These are phyloP conservation scores for Phyllostomus hastatus DNA, from an alignment of 2,113 vertebrate species.

Conservation along the genomic window DNA sequence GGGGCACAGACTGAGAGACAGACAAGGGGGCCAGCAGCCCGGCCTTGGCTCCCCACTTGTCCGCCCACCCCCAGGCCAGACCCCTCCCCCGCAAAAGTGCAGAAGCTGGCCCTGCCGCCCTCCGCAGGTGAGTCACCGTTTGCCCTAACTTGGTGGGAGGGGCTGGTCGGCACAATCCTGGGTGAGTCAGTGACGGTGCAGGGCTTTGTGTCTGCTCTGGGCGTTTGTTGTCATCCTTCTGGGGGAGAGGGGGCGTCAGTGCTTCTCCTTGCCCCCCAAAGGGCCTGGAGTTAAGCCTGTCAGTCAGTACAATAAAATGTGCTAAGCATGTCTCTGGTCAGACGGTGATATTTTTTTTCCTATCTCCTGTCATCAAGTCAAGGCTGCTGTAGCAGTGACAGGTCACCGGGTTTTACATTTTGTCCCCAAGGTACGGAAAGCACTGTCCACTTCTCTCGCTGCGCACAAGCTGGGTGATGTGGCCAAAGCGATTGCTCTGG, in stretches of 20 bases:
- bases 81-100: not conserved
- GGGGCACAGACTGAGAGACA: not conserved
- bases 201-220: not conserved
- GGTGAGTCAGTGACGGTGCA: not conserved
- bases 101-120: not conserved
- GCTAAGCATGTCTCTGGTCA: slow-evolving; percentile 22
- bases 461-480: not conserved
- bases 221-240: not conserved
- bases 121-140: not conserved
- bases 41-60: fast-evolving
- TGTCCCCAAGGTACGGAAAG: slow-evolving; percentile 30
- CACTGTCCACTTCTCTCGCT: not conserved
- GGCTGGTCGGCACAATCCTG: not conserved
- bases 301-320: not conserved
- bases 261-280: not conserved
- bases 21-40: not conserved
- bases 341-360: not conserved
- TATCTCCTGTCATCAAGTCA: not conserved
- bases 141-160: not conserved
- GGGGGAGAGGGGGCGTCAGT: not conserved
- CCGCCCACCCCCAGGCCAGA: not conserved
- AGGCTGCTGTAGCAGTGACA: not conserved
- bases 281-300: not conserved
- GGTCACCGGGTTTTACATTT: slow-evolving; percentile 47
- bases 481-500: not conserved